Percentiles rank a stretch among this genome's conserved stretches.
Conservation (phyloP, 2,888 invertebrate genomes). For the Vesta saturnalis region DNA sequence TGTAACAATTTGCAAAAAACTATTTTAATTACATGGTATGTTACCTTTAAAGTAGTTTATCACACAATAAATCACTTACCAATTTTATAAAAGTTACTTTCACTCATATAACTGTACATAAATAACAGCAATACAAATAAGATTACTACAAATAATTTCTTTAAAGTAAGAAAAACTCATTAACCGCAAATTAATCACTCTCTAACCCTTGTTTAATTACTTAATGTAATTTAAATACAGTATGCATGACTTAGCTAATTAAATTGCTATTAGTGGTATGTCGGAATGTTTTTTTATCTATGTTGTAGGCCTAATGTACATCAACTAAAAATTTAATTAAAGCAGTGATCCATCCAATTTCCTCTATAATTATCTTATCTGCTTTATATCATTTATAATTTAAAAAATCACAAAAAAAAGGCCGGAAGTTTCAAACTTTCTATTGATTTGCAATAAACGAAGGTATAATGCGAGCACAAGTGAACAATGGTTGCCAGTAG, state of each 20-base stretch:
- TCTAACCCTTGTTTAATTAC: constrained; percentile 10
- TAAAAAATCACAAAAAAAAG: background rate
- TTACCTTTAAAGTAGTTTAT: constrained; percentile 33
- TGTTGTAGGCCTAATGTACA: background rate
- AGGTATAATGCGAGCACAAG: constrained; percentile 25
- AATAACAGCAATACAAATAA: background rate
- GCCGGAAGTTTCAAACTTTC: constrained; percentile 22
- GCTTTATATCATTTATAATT: no score
- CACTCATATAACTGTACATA: constrained; percentile 16
- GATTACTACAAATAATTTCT: background rate
- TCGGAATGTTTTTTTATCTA: background rate
- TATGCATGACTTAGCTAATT: constrained; percentile 13
- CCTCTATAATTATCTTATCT: background rate
- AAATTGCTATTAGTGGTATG: background rate
- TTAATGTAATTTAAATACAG: constrained; percentile 18
- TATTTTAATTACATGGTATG: constrained; percentile 30
- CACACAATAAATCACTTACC: constrained; percentile 39
- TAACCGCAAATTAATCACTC: constrained; percentile 14
- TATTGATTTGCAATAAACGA: constrained; percentile 34
- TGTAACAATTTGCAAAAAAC: constrained; percentile 36
- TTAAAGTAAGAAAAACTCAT: background rate
- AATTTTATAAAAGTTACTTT: constrained; percentile 35
- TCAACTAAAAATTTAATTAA: background rate
- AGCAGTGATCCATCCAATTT: background rate
- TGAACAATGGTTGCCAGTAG: constrained; percentile 30